A percentile compares a stretch with the other conserved stretches of the same genome.
Evolutionary conservation across 2,888 invertebrate species (phyloP).

Genomic region (Plemyria rubiginata): DNA sequence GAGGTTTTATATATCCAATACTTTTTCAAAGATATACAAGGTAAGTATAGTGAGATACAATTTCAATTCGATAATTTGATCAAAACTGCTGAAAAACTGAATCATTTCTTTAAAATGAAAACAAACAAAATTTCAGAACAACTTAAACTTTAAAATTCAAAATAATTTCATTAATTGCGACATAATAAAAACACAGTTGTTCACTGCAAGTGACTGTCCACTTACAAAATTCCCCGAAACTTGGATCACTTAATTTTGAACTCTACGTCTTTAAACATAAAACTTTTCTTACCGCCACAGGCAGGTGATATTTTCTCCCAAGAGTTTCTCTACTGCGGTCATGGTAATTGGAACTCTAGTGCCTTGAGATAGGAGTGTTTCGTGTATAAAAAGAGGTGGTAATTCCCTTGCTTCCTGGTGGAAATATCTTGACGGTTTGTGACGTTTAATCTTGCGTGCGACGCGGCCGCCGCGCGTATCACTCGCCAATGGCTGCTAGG

Average conservation of each 20-base stretch:
- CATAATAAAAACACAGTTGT: constrained; percentile 57
- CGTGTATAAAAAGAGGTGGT: constrained; percentile 47
- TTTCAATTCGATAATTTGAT: constrained; percentile 1
- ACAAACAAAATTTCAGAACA: constrained; percentile 28
- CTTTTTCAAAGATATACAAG: too few relatives aligned
- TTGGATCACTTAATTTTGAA: constrained; percentile 10
- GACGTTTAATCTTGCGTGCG: constrained; percentile 84
- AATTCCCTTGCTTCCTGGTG: constrained; percentile 52
- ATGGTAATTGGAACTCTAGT: constrained; percentile 47
- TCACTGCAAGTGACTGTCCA: constrained; percentile 69
- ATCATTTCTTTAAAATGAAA: constrained; percentile 21
- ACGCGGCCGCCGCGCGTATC: constrained; percentile 79
- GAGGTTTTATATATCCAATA: too few relatives aligned
- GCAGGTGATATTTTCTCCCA: constrained; percentile 29
- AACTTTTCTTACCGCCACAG: constrained; percentile 9
- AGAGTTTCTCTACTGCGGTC: constrained; percentile 10
- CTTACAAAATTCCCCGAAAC: constrained; percentile 42
- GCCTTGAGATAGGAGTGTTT: constrained; percentile 41
- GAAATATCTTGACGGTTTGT: constrained; percentile 76
- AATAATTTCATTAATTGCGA: constrained; percentile 54
- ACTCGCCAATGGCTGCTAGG: constrained; percentile 66
- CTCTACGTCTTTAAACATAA: constrained; percentile 12
- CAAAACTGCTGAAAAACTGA: constrained; percentile 12
- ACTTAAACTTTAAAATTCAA: constrained; percentile 35
- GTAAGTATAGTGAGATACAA: too few relatives aligned